Evolutionary conservation across 2,113 vertebrate genomes (phyloP).

Genomic region (Oriolus oriolus): DNA sequence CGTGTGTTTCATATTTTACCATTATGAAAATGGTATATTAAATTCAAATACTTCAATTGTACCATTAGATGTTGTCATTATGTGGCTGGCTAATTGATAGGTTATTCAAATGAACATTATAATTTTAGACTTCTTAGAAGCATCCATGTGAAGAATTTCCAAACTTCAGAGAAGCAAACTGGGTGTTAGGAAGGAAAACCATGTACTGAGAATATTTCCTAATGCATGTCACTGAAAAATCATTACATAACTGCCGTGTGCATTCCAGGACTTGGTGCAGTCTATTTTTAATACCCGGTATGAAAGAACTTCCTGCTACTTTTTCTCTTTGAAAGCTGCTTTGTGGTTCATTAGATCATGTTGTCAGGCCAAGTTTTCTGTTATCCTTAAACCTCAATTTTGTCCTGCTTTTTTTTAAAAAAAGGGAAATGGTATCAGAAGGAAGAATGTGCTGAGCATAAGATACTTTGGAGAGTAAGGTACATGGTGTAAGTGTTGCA

Average conservation of each 20-base stretch:
- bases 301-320: conserved; percentile 58
- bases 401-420: neutral
- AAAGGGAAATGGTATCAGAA: neutral
- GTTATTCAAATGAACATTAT: conserved; percentile 40
- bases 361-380: neutral
- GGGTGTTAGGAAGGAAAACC: conserved; percentile 18
- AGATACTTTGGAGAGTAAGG: neutral
- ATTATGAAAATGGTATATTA: conserved; percentile 40
- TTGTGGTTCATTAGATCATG: conserved; percentile 8
- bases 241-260: conserved; percentile 25
- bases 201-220: conserved; percentile 32
- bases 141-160: neutral
- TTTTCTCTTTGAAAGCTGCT: conserved; percentile 46
- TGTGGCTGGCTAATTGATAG: conserved; percentile 53
- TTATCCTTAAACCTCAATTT: neutral
- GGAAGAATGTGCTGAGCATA: neutral
- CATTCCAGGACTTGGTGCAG: conserved; percentile 50
- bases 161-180: neutral
- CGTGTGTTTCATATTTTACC: neutral
- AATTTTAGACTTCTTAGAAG: conserved; percentile 41
- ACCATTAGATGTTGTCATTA: conserved; percentile 45
- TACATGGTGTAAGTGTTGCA: neutral
- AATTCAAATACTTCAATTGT: conserved; percentile 40
- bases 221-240: conserved; percentile 32
- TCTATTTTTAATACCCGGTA: conserved; percentile 58